These are phyloP conservation scores for Thalassophryne amazonica DNA, from an alignment of 2,797 vertebrate species.

Conservation along the genomic window DNA sequence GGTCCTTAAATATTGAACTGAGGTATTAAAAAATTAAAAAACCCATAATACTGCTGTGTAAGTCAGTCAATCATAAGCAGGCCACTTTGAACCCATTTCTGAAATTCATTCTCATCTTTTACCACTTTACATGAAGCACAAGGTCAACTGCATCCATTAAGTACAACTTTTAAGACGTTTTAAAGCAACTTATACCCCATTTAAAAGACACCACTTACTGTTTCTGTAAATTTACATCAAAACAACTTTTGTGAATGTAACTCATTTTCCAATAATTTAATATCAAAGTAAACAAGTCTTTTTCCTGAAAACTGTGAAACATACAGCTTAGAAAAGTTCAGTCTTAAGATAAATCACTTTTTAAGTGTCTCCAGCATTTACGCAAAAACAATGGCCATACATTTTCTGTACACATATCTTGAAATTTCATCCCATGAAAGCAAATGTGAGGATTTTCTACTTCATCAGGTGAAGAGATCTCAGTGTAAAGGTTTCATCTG, in stretches of 20 bases:
- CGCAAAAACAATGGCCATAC: constrained; percentile 4
- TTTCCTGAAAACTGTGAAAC: constrained; percentile 12
- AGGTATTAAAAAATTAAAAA: constrained; percentile 14
- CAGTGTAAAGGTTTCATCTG: constrained; percentile 21
- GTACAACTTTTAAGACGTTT: not conserved
- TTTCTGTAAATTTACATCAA: constrained; percentile 3
- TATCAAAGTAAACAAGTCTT: not conserved
- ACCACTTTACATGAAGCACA: constrained; percentile 1
- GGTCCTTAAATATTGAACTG: constrained; percentile 8
- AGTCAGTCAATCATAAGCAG: constrained; percentile 14
- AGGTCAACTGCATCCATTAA: constrained; percentile 8
- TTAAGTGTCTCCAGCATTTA: too few species aligned
- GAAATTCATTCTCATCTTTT: not conserved
- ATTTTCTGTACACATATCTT: constrained; percentile 22
- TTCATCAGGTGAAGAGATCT: constrained; percentile 18
- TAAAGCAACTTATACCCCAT: constrained; percentile 1
- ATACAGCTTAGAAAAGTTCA: constrained; percentile 24
- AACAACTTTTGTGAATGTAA: constrained; percentile 4
- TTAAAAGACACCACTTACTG: not conserved
- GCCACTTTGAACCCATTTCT: not conserved
- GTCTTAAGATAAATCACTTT: constrained; percentile 5
- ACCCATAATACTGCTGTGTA: not conserved
- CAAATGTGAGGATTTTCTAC: constrained; percentile 1
- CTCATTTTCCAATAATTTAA: constrained; percentile 1
- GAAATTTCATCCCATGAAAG: not conserved